phyloP scores from a whole-genome alignment of 2,113 vertebrate genomes.

The Oxyruncus cristatus region DNA sequence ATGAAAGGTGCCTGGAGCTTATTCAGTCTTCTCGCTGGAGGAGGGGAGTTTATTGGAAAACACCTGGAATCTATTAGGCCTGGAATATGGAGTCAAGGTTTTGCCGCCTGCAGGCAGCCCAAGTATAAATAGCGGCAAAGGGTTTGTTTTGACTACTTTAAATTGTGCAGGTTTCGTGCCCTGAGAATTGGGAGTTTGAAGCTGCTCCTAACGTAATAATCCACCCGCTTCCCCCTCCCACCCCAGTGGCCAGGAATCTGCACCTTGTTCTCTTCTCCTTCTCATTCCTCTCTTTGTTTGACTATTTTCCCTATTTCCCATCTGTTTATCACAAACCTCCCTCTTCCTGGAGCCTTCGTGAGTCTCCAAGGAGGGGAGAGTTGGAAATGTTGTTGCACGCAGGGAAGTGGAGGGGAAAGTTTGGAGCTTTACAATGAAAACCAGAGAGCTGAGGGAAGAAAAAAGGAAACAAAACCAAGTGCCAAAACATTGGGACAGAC shows the following conservation, averaged over 20 bases:
- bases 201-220: slow-evolving; percentile 72
- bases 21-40: slow-evolving; percentile 17
- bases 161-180: slow-evolving; percentile 76
- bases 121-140: slow-evolving; percentile 72
- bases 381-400: slow-evolving; percentile 46
- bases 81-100: slow-evolving; percentile 66
- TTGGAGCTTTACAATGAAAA: slow-evolving; percentile 23
- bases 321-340: slow-evolving; percentile 69
- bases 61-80: slow-evolving; percentile 78
- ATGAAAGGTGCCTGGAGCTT: slow-evolving; percentile 14
- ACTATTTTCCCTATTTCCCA: slow-evolving; percentile 66
- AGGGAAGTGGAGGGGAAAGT: slow-evolving; percentile 49
- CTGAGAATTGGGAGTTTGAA: slow-evolving; percentile 74
- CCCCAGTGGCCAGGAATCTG: slow-evolving; percentile 63
- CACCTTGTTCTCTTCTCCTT: slow-evolving; percentile 64
- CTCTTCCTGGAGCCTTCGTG: slow-evolving; percentile 58
- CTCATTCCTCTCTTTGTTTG: slow-evolving; percentile 67
- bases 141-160: slow-evolving; percentile 79
- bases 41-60: slow-evolving; percentile 64
- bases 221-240: slow-evolving; percentile 13
- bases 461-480: neutral
- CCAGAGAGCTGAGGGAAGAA: neutral
- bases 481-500: neutral
- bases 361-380: slow-evolving; percentile 36
- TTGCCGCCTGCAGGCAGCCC: slow-evolving; percentile 74